A percentile compares a stretch with the other conserved stretches of the same genome.
phyloP scores from a whole-genome alignment of 1,140 invertebrate genomes.

The Amyelois transitella region DNA sequence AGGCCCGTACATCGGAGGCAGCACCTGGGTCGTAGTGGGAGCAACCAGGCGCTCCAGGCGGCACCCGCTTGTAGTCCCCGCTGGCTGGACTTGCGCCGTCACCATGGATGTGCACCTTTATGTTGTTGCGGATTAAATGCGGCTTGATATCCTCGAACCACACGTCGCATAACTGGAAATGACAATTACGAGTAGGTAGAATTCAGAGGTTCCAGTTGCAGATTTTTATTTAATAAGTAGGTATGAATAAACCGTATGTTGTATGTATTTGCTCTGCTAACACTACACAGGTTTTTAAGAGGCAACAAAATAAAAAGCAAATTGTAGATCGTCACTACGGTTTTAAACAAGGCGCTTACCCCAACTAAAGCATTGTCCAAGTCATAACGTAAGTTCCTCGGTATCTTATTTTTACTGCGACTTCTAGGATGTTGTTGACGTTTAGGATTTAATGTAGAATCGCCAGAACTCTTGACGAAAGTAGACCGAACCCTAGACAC shows the following conservation, averaged over 20 bases:
- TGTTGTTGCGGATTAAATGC: slow-evolving; percentile 53
- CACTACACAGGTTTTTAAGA: too few relatives aligned
- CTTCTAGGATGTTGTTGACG: slow-evolving; percentile 10
- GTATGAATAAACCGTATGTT: too few relatives aligned
- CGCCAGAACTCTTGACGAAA: slow-evolving; percentile 24
- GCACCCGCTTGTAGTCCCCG: slow-evolving; percentile 22
- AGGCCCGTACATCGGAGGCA: slow-evolving; percentile 57
- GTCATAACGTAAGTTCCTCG: slow-evolving; percentile 49
- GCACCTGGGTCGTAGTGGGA: slow-evolving; percentile 62
- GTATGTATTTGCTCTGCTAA: too few relatives aligned
- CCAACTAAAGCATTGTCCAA: slow-evolving; percentile 59
- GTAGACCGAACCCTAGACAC: neutral
- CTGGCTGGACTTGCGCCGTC: slow-evolving; percentile 11
- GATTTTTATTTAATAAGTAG: too few relatives aligned
- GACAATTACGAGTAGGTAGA: too few relatives aligned
- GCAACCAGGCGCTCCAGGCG: slow-evolving; percentile 25
- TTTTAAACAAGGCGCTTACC: slow-evolving; percentile 40
- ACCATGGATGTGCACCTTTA: slow-evolving; percentile 53
- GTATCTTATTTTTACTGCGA: slow-evolving; percentile 41
- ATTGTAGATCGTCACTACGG: too few relatives aligned
- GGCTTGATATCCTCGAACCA: slow-evolving; percentile 68
- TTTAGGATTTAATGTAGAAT: neutral
- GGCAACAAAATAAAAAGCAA: too few relatives aligned
- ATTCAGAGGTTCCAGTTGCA: too few relatives aligned
- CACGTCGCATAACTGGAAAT: slow-evolving; percentile 58